Evolutionary conservation across 2,113 vertebrate genomes (phyloP), one percentile per base, ranked within the genome.

Genomic region (Seriola quinqueradiata): DNA sequence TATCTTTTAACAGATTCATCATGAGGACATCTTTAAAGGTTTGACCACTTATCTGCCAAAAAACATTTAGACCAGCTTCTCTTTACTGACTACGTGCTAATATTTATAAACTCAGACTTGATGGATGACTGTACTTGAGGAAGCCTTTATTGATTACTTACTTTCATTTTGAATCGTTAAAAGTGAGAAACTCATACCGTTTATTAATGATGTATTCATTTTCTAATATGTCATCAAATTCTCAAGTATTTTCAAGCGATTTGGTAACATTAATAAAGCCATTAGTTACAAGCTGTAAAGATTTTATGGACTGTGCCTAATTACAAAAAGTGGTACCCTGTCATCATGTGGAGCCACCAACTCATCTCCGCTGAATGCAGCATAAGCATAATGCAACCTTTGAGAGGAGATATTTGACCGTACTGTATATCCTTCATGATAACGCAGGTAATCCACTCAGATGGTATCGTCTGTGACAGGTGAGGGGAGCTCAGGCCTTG

Each of bases 401-500:
- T 73, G 61, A 57, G 69, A 75, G 69, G 61, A 71, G 79, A 75
- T 75, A 70, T 76, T 79, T 70, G 84, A 83, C 69, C 69, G 36
- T 58, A 83, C 71, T 69, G 42, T 58, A 74, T 79, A 77, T 90
- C 83, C 59, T 67, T 76, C 79, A 76, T 86, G 80, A 88, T 84
- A 75, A 67, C 61, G 75, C 67, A 21, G 58, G 88, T 90, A 91
- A 92, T 89, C 89, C 84, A 82, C 91, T 87, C 84, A 48, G 81
- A 83, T 42, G 64, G 78, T 81, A 86, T 86, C 80, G 34, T 70
- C 84, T 83, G 68, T 93, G 94, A 95, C 94, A 93, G 92, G 88
- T 81, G 75, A 75, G 82, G 75, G 64, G 82, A 67, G 83, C 86
- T 83, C 83, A 77, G 92, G 94, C 94, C 94, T 95, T 91, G 88